Percentiles rank a stretch among this genome's conserved stretches.
Conservation (phyloP, 1,140 invertebrate genomes). For the Potamilus streckersoni region DNA sequence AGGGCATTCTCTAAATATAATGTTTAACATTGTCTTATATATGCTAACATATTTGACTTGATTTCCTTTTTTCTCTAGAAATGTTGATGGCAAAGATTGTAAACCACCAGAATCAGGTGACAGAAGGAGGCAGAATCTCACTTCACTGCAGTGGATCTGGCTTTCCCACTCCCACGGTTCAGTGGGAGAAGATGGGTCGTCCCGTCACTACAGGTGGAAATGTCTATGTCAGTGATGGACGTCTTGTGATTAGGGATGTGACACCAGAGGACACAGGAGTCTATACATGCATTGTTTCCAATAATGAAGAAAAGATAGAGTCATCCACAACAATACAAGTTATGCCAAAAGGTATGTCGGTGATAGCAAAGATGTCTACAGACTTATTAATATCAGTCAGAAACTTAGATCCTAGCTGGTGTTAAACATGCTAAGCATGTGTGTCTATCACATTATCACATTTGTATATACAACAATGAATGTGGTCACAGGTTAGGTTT, state of each 20-base stretch:
- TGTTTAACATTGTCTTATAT: neutral
- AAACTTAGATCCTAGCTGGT: no score
- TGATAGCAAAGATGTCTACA: no score
- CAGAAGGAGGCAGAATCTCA: slow-evolving; percentile 43
- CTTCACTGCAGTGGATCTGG: slow-evolving; percentile 45
- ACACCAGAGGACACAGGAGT: slow-evolving; percentile 43
- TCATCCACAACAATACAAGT: slow-evolving; percentile 31
- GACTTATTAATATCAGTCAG: no score
- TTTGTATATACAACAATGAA: no score
- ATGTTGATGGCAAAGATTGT: slow-evolving; percentile 36
- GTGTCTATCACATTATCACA: no score
- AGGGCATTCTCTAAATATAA: neutral
- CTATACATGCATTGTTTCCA: slow-evolving; percentile 44
- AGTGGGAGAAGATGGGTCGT: slow-evolving; percentile 46
- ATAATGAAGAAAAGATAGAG: slow-evolving; percentile 31
- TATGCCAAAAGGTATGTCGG: slow-evolving; percentile 21
- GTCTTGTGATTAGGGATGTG: slow-evolving; percentile 35
- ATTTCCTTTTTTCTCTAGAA: slow-evolving; percentile 25
- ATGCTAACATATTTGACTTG: neutral
- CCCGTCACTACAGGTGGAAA: slow-evolving; percentile 17
- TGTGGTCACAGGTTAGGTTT: no score
- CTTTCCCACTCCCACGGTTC: slow-evolving; percentile 39
- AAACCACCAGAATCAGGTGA: slow-evolving; percentile 34
- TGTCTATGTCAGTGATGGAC: slow-evolving; percentile 32
- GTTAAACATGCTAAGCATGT: no score